Conservation (phyloP, 2,797 vertebrate genomes). For the Syngnathus acus region DNA sequence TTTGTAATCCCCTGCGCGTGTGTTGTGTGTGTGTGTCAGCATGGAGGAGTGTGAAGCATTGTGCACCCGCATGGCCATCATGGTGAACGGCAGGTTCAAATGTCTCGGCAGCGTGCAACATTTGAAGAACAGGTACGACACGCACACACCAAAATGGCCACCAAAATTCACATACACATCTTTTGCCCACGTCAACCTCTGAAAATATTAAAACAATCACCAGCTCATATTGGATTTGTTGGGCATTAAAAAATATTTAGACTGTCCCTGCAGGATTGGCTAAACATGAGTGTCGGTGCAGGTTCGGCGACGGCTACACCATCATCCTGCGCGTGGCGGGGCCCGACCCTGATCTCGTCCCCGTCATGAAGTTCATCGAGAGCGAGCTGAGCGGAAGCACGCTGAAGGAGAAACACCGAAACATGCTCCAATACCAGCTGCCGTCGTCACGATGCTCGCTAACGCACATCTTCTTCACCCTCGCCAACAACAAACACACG, state of each 20-base stretch:
- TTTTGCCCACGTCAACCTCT: too few species aligned
- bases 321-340: constrained; percentile 91
- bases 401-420: constrained; percentile 89
- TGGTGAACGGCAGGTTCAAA: constrained; percentile 94
- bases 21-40: constrained; percentile 48
- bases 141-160: background rate
- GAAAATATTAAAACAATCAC: too few species aligned
- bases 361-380: constrained; percentile 90
- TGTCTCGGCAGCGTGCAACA: constrained; percentile 97
- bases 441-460: constrained; percentile 84
- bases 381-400: constrained; percentile 85
- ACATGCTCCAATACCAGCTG: constrained; percentile 96
- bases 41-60: constrained; percentile 98
- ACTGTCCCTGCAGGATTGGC: too few species aligned
- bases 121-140: constrained; percentile 85
- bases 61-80: constrained; percentile 96
- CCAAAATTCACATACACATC: too few species aligned
- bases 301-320: constrained; percentile 96
- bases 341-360: constrained; percentile 78
- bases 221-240: too few species aligned
- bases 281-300: constrained; percentile 29
- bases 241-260: too few species aligned
- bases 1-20: too few species aligned
- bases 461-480: constrained; percentile 88
- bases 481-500: constrained; percentile 84